A percentile compares a stretch with the other conserved stretches of the same genome.
Conservation (phyloP, 2,113 vertebrate genomes). For the Equus quagga region DNA sequence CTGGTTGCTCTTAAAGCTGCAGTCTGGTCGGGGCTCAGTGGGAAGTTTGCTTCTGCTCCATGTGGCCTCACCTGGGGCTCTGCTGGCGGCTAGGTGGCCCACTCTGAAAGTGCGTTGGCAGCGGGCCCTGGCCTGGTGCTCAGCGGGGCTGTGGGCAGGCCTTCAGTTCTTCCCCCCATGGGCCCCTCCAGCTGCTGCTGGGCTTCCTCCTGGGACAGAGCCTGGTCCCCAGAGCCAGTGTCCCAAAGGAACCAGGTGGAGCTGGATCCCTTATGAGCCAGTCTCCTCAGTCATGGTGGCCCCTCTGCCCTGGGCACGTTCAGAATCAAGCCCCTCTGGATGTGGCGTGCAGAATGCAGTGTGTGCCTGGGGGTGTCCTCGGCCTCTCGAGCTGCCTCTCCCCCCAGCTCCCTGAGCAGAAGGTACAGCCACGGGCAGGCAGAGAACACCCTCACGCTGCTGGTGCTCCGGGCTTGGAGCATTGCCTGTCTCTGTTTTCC, state of each 20-base stretch:
- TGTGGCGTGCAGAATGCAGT: no score
- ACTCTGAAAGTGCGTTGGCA: rapidly evolving
- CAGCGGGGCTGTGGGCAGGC: no score
- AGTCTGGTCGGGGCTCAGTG: neutral
- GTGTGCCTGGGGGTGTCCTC: neutral
- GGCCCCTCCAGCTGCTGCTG: no score
- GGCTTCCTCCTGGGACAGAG: rapidly evolving
- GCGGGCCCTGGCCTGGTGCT: neutral
- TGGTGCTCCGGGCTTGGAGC: no score
- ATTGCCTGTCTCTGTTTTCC: no score
- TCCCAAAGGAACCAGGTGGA: no score
- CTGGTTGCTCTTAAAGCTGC: neutral
- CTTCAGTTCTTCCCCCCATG: no score
- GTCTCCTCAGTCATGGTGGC: no score
- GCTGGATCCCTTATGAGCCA: no score
- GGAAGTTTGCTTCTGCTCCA: neutral
- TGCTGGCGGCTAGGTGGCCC: neutral
- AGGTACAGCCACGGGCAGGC: rapidly evolving
- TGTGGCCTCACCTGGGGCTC: neutral
- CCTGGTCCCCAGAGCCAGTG: rapidly evolving
- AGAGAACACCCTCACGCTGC: rapidly evolving
- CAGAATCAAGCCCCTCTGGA: no score
- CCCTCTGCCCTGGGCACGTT: neutral
- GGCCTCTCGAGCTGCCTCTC: neutral
- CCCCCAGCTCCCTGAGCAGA: neutral